A percentile compares a stretch with the other conserved stretches of the same genome.
These are phyloP conservation scores for Halcyon chelicuti DNA, from an alignment of 2,797 vertebrate species.

Conservation along the genomic window DNA sequence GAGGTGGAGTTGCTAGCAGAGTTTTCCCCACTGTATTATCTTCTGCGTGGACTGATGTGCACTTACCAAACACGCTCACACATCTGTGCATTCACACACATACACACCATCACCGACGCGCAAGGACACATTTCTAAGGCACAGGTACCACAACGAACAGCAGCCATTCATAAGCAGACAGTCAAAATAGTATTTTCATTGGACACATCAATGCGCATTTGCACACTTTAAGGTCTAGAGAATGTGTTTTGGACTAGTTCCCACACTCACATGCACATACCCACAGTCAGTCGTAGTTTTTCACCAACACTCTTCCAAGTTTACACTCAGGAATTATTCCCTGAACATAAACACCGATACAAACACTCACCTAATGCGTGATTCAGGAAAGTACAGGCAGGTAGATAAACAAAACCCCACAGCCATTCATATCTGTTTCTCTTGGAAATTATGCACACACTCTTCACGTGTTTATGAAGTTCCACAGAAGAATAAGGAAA, in stretches of 20 bases:
- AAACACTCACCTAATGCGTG: neutral
- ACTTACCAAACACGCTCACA: fast-evolving
- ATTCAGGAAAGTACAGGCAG: neutral
- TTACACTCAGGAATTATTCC: neutral
- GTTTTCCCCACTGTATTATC: neutral
- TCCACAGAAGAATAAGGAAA: too few species aligned
- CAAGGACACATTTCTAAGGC: neutral
- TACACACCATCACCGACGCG: neutral
- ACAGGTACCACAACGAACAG: neutral
- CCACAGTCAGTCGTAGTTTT: fast-evolving
- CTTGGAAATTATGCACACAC: neutral
- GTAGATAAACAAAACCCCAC: neutral
- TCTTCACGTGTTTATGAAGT: neutral
- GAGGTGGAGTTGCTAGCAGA: neutral
- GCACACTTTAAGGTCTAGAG: neutral
- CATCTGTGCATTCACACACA: neutral
- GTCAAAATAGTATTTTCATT: neutral
- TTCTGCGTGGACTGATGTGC: neutral
- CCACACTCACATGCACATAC: neutral
- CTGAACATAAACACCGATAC: neutral
- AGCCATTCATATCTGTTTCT: neutral
- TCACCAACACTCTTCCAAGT: neutral
- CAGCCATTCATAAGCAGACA: neutral
- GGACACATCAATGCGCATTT: neutral
- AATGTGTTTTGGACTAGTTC: neutral